phyloP scores from a whole-genome alignment of 2,113 vertebrate genomes.

The Puffinus mauretanicus region DNA sequence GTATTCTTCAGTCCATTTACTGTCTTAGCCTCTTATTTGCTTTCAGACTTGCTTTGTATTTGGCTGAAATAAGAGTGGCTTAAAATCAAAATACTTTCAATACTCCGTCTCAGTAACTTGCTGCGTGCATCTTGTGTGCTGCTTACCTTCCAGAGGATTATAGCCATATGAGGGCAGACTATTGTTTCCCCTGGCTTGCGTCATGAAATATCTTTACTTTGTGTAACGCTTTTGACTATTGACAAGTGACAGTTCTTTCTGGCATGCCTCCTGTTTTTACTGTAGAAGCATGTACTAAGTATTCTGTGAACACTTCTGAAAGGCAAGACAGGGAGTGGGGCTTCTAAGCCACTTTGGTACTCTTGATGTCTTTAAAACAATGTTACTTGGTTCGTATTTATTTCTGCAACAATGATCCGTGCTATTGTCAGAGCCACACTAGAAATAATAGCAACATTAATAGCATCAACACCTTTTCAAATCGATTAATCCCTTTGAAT shows the following conservation, averaged over 20 bases:
- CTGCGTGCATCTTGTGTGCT: background rate
- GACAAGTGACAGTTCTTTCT: background rate
- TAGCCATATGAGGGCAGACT: background rate
- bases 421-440: background rate
- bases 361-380: background rate
- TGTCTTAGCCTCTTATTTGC: background rate
- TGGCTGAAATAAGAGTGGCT: background rate
- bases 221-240: background rate
- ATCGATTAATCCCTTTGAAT: background rate
- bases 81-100: conserved; percentile 16
- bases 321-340: background rate
- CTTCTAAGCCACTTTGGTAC: background rate
- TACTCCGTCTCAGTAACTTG: background rate
- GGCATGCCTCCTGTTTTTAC: background rate
- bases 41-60: conserved; percentile 16
- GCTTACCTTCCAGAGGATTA: background rate
- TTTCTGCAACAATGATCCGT: background rate
- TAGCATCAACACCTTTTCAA: background rate
- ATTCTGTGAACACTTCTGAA: background rate
- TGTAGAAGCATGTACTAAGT: background rate
- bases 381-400: background rate
- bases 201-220: background rate
- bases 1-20: background rate
- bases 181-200: background rate
- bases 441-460: background rate